Base-by-base conservation (phyloP, 1,140 invertebrate genomes). In the Drosophila mojavensis region DNA sequence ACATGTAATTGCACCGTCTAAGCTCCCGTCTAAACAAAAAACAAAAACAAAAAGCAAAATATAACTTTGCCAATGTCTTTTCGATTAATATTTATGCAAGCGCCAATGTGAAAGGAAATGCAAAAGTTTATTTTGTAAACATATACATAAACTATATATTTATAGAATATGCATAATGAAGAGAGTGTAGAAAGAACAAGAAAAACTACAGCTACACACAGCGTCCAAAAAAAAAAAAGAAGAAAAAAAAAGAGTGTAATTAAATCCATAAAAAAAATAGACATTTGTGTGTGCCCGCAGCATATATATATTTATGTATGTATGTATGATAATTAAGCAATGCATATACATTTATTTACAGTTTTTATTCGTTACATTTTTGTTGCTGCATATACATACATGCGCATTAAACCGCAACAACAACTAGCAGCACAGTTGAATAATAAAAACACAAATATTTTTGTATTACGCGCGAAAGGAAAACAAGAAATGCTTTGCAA, bases 51-150 rank as follows among this genome's bases (percentile, higher is more conserved):
- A 33, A 33, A 33, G 28, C 5, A 7, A 24, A 58, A 63, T 13
- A 28, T 13, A 50, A 36, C 55, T 53, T 66, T 79, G 76, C 79
- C 76, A 79, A 73, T 83, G 76, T 89, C 72, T 83, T 86, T 83
- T 79, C 53, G 54, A 89, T 83, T 83, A 83, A 80, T 67, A 75
- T 88, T 88, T 80, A 75, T 72, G 83, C 80, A 83, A 89, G 77
- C 83, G 83, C 67, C 67, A 79, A 79, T 88, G 84, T 89, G 83
- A 88, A 89, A 88, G 68, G 20, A 64, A 75, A 75, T 55, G 60
- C 79, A 80, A 89, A 39, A 83, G 63, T 83, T 88, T 88, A 88
- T 88, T 88, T 81, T 88, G 78, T 83, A 83, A 68, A 53, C 33
- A 51, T 45, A 59, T 50, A 53, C 4, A 54, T 43, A 54, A 43